Evolutionary conservation across 2,113 vertebrate genomes (phyloP), one percentile per base, ranked within the genome.

Genomic region (Labrus mixtus): DNA sequence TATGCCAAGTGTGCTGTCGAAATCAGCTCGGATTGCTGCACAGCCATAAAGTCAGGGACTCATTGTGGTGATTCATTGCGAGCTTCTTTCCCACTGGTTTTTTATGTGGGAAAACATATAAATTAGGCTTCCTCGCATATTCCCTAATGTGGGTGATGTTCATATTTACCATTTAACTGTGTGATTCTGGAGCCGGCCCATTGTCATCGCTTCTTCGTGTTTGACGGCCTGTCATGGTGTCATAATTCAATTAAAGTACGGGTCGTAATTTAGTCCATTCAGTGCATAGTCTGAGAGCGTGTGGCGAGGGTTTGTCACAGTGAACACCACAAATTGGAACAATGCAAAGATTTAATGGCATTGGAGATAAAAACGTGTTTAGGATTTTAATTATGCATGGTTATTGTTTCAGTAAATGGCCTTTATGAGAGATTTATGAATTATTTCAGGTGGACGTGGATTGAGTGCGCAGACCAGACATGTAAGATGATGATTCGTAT

Each of bases 61-160:
- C 77, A 73, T 91, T 86, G 79, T 64, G 29, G 3, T 77, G 89
- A 90, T 91, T 89, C 86, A 90, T 65, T n/a, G 11, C 46, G 8
- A 56, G 62, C 48, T 70, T 69, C 73, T 64, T 80, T 76, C 70
- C 63, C 20, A 10, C 76, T 61, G 78, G 78, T 77, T 83, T 61
- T 33, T 91, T 82, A 89, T 87, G 76, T 73, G 85, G 41, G 73
- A 68, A 90, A 85, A 82, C 79, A 83, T 63, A 87, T 85, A 88
- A 87, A 84, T 83, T 77, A 78, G 43, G 68, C 39, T 55, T 51
- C 56, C 59, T 64, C 68, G 74, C 69, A 64, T 65, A 71, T 81
- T 69, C 29, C 41, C 43, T 82, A 84, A 84, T 89, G 63, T 70
- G 60, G 75, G 62, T 79, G 77, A 78, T 83, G 69, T 82, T 86